These are phyloP conservation scores for Furcula furcula DNA, from an alignment of 2,888 invertebrate species.

Conservation along the genomic window DNA sequence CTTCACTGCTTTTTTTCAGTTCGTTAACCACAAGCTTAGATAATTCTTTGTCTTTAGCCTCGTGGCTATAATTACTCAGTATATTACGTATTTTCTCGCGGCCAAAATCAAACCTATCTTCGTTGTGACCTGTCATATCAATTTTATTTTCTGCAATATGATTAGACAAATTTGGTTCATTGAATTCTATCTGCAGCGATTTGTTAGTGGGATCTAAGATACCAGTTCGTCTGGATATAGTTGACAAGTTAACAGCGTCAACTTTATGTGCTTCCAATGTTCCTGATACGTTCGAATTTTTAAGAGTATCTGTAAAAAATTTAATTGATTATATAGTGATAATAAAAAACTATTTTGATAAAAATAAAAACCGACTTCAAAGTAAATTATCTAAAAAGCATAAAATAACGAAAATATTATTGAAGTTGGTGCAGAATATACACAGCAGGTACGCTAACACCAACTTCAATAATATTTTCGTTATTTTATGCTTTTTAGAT, in stretches of 20 bases:
- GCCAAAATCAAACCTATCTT: slow-evolving; percentile 35
- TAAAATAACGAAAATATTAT: too few relatives aligned
- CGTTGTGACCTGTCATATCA: slow-evolving; percentile 41
- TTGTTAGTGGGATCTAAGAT: slow-evolving; percentile 31
- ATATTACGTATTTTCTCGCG: slow-evolving; percentile 40
- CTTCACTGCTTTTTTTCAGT: slow-evolving; percentile 54
- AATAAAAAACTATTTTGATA: too few relatives aligned
- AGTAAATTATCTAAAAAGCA: too few relatives aligned
- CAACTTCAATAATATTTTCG: too few relatives aligned
- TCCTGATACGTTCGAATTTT: slow-evolving; percentile 47
- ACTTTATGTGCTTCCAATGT: slow-evolving; percentile 53
- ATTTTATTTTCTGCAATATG: slow-evolving; percentile 64
- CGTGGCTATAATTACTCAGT: slow-evolving; percentile 49
- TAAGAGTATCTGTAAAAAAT: slow-evolving; percentile 56
- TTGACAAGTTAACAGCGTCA: slow-evolving; percentile 21
- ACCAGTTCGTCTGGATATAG: slow-evolving; percentile 42
- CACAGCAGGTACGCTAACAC: too few relatives aligned
- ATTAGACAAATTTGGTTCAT: slow-evolving; percentile 42
- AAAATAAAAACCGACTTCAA: too few relatives aligned
- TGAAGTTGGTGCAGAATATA: too few relatives aligned
- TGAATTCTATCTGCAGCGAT: slow-evolving; percentile 58
- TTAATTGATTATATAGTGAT: too few relatives aligned
- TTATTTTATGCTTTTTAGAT: too few relatives aligned
- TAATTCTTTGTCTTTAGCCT: slow-evolving; percentile 52
- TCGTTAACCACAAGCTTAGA: slow-evolving; percentile 69